Conservation (phyloP, 2,888 invertebrate genomes). For the Stenotaenia linearis region DNA sequence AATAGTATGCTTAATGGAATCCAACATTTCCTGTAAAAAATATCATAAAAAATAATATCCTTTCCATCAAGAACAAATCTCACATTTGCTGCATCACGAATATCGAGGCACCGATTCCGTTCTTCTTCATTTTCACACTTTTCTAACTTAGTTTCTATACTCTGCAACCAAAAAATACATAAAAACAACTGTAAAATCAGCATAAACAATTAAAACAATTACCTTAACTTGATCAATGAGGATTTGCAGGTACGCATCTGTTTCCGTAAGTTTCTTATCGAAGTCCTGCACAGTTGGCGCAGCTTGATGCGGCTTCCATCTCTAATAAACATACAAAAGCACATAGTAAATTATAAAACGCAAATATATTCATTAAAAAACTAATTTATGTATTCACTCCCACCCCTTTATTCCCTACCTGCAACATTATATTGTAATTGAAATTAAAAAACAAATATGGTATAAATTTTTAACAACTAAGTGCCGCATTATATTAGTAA, state of each 20-base stretch:
- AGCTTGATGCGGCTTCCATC: conserved; percentile 56
- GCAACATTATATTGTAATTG: background rate
- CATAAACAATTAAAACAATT: background rate
- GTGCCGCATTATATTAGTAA: no score
- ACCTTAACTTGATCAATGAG: conserved; percentile 86
- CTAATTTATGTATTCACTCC: no score
- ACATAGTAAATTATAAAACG: no score
- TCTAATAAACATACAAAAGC: conserved; percentile 44
- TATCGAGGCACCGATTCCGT: conserved; percentile 61
- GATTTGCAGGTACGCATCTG: conserved; percentile 91
- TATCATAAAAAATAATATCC: no score
- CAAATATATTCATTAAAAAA: no score
- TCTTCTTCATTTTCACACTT: conserved; percentile 59
- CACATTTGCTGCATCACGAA: conserved; percentile 71
- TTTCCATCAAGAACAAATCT: no score
- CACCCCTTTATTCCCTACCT: background rate
- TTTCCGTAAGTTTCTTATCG: conserved; percentile 85
- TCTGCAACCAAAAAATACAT: conserved; percentile 49
- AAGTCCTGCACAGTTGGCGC: conserved; percentile 63
- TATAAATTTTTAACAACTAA: no score
- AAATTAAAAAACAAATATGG: background rate
- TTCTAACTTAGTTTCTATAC: conserved; percentile 61
- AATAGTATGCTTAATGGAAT: conserved; percentile 97
- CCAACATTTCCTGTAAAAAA: conserved; percentile 75
- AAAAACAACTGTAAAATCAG: background rate